Evolutionary conservation across 1,140 invertebrate species (phyloP).

Genomic region (Cheumatopsyche charites): DNA sequence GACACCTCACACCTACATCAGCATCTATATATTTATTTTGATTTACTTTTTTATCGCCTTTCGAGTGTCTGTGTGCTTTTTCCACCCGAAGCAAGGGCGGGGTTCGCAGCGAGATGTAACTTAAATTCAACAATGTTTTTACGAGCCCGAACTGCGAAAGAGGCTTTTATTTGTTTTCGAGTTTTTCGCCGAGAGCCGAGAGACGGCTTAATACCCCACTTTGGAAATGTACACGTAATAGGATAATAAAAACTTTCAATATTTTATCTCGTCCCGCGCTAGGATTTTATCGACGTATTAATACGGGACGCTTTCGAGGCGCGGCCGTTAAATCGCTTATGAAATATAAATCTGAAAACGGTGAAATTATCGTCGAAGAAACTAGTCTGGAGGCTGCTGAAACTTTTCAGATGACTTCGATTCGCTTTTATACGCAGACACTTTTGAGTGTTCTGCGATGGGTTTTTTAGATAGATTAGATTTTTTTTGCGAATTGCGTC

Average conservation of each 20-base stretch:
- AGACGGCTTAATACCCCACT: slow-evolving; percentile 18
- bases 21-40: not conserved
- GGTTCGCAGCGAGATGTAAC: not conserved
- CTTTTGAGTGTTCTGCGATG: no score
- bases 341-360: no score
- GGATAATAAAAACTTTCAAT: slow-evolving; percentile 35
- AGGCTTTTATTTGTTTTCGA: slow-evolving; percentile 35
- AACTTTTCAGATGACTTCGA: no score
- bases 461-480: no score
- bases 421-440: no score
- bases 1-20: not conserved
- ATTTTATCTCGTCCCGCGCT: slow-evolving; percentile 15
- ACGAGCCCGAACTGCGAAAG: slow-evolving; percentile 28
- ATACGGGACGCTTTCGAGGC: slow-evolving; percentile 6
- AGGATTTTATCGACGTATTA: slow-evolving; percentile 27
- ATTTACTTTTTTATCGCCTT: no score
- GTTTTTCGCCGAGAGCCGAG: slow-evolving; percentile 4
- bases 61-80: not conserved
- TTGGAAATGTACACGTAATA: slow-evolving; percentile 34
- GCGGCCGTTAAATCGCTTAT: not conserved
- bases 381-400: no score
- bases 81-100: not conserved
- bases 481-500: not conserved
- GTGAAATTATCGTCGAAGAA: no score
- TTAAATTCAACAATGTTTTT: slow-evolving; percentile 30